Evolutionary conservation across 2,888 invertebrate species (phyloP), one percentile per base, ranked within the genome.

Genomic region (Drosophila borborema): DNA sequence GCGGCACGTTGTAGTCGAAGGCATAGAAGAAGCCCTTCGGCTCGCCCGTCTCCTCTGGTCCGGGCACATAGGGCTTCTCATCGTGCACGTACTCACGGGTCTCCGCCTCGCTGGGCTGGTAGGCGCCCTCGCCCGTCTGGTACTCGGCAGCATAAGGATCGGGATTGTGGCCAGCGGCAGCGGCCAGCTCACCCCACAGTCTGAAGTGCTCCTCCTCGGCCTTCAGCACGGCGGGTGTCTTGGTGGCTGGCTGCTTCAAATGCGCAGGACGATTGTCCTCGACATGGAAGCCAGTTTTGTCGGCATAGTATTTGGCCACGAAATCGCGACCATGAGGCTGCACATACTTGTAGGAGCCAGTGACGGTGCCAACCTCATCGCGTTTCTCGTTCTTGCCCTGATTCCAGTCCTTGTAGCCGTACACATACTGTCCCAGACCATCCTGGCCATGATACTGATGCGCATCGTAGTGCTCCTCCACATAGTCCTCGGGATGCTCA

Each of bases 221-320:
- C 18, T 94, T 95, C 68, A 94, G 94, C 5, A 97, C 96, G 72
- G 95, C 96, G 0, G 95, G 95, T 0, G 95, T 95, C 90, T 96
- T 96, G 75, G 95, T 94, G 14, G 95, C 94, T 0, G 95, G 95
- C 89, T 94, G 93, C 61, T 95, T 94, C 58, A 94, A 94, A 58
- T 95, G 94, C 82, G 95, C 95, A 16, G 96, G 95, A 3, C 96
- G 93, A 91, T 96, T 96, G 88, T 96, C 96, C 69, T 95, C 95
- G 75, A 96, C 96, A 93, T 96, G 96, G 94, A 96, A 96, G n/a
- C 96, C 97, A 76, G 94, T 94, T 76, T 95, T 94, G 90, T 96
- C 96, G 68, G 96, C 96, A 95, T 96, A 96, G 92, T 96, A 96
- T 73, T 95, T 92, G 71, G 92, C 93, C 68, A 92, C 58, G 65